Evolutionary conservation across 2,113 vertebrate genomes (phyloP), one percentile per base, ranked within the genome.

Genomic region (Diphyllodes magnificus): DNA sequence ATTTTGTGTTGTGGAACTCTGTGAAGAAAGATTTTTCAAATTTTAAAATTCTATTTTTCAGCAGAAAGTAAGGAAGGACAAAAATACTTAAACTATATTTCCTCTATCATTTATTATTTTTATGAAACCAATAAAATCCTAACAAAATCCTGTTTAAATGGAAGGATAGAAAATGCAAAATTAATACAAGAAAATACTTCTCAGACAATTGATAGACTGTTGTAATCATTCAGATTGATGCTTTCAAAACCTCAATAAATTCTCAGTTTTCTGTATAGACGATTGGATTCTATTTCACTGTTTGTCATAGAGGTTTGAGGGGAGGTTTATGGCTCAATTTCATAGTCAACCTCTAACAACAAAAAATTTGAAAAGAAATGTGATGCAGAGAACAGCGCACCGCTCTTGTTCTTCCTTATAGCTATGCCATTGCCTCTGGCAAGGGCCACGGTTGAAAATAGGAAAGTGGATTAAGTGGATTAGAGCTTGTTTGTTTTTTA

Each of bases 381-480:
- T 66, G 24, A 11, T 68, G 13, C 9, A 31, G 42, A 75, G n/a
- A 72, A 23, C 31, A 39, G 39, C 31, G 33, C 20, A 8, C 23
- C 15, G 7, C 11, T 87, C 35, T 30, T 72, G 16, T 17, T 88
- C 30, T 50, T 80, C 47, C 10, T 35, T 85, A 7, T 15, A 63
- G 21, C 42, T 45, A 1, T 56, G 37, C 30, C 7, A 70, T 39
- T 71, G 53, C 33, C 49, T 76, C 39, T 81, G 30, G 24, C 42
- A 50, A 31, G 0, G 0, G 8, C 37, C 51, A 39, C 0, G 0
- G 19, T 49, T 50, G n/a, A 61, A 82, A 81, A 57, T 2, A 25
- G 24, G 35, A 31, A 39, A 39, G 21, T 53, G 25, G 31, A 75
- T 81, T 86, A 91, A 51, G 23, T 64, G 73, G 30, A 72, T 69